phyloP scores from a whole-genome alignment of 2,113 vertebrate genomes.

The Bufo bufo region DNA sequence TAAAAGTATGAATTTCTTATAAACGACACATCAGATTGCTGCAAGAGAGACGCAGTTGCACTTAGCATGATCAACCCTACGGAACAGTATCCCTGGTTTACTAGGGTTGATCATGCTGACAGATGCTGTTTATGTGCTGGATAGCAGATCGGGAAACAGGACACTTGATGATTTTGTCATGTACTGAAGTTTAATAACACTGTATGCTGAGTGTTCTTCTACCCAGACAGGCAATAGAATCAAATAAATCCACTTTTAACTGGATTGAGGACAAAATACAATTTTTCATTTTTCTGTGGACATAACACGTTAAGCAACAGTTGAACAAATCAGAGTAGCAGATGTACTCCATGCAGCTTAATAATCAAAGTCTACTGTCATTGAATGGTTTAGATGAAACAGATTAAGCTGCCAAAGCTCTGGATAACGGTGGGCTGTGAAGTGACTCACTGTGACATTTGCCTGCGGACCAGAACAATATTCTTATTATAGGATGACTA shows the following conservation, averaged over 20 bases:
- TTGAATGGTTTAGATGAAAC: conserved; percentile 37
- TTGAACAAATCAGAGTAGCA: conserved; percentile 32
- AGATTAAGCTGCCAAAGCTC: conserved; percentile 42
- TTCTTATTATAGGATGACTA: background rate
- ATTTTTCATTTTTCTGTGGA: conserved; percentile 26
- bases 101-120: background rate
- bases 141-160: background rate
- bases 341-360: conserved; percentile 29
- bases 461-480: background rate
- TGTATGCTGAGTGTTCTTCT: conserved; percentile 8
- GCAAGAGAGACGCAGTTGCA: too few relatives aligned
- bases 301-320: conserved; percentile 37
- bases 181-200: conserved; percentile 11
- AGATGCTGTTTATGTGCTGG: background rate
- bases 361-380: conserved; percentile 32
- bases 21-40: too few relatives aligned
- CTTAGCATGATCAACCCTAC: too few relatives aligned
- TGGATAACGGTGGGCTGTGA: background rate
- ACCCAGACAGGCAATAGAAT: background rate
- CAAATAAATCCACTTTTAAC: conserved; percentile 39
- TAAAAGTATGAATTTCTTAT: too few relatives aligned
- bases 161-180: background rate
- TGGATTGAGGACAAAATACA: conserved; percentile 25
- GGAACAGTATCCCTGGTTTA: background rate
- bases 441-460: conserved; percentile 15